These are phyloP conservation scores for Zeuzera pyrina DNA, from an alignment of 2,888 invertebrate genomes.

Conservation along the genomic window DNA sequence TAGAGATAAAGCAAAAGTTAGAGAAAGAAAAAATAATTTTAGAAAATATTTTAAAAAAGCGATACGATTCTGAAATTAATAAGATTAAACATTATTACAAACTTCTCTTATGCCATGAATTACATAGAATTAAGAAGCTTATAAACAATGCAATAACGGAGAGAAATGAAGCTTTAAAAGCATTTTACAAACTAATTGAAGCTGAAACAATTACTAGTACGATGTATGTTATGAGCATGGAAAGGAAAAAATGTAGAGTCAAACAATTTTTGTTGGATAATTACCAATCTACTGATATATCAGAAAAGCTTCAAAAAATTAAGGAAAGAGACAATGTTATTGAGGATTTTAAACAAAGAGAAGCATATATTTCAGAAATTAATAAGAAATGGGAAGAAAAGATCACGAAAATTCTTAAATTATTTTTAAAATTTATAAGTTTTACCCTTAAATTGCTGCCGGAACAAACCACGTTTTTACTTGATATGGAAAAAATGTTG, in stretches of 20 bases:
- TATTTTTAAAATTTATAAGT: slow-evolving; percentile 58
- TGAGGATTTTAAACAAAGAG: slow-evolving; percentile 28
- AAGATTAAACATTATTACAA: slow-evolving; percentile 51
- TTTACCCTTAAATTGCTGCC: slow-evolving; percentile 54
- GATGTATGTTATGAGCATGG: slow-evolving; percentile 57
- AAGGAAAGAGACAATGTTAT: slow-evolving; percentile 35
- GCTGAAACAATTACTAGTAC: slow-evolving; percentile 46
- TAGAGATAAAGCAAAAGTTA: slow-evolving; percentile 40
- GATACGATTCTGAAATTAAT: slow-evolving; percentile 31
- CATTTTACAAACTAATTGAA: slow-evolving; percentile 45
- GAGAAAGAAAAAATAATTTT: slow-evolving; percentile 32
- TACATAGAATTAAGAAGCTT: slow-evolving; percentile 29
- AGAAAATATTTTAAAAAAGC: slow-evolving; percentile 30
- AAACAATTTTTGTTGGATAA: slow-evolving; percentile 45
- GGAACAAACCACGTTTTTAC: slow-evolving; percentile 53
- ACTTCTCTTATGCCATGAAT: slow-evolving; percentile 43
- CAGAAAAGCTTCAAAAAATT: slow-evolving; percentile 37
- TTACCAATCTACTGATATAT: slow-evolving; percentile 34
- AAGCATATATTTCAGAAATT: slow-evolving; percentile 32
- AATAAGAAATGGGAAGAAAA: slow-evolving; percentile 54
- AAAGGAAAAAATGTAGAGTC: slow-evolving; percentile 58
- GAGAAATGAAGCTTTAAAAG: slow-evolving; percentile 47
- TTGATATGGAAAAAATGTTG: slow-evolving; percentile 57
- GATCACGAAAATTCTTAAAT: slow-evolving; percentile 44
- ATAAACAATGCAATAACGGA: slow-evolving; percentile 36